Evolutionary conservation across 2,797 vertebrate genomes (phyloP).

Genomic region (Acrocephalus scirpaceus): DNA sequence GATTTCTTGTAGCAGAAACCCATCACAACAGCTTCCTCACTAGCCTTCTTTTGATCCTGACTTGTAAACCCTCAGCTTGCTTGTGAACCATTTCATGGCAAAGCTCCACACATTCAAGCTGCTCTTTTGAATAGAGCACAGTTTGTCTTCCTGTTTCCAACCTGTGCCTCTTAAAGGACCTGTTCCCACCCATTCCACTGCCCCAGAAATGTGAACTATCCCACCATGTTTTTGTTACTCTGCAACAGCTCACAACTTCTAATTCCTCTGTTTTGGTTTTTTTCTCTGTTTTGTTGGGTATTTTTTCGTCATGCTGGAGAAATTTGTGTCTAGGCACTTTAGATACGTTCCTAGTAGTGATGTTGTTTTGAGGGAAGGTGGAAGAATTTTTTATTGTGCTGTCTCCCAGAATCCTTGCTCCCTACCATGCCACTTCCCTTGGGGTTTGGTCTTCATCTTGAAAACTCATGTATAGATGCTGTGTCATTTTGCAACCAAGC

Average conservation of each 20-base stretch:
- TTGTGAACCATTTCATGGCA: not conserved
- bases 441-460: not conserved
- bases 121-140: not conserved
- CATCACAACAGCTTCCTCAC: not conserved
- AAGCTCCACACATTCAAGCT: not conserved
- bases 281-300: not conserved
- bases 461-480: not conserved
- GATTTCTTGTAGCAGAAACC: not conserved
- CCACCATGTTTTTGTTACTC: not conserved
- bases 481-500: not conserved
- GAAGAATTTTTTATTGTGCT: not conserved
- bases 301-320: not conserved
- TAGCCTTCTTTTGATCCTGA: not conserved
- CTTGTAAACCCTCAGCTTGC: not conserved
- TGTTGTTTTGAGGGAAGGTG: not conserved
- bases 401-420: not conserved
- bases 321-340: not conserved
- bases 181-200: not conserved
- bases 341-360: not conserved
- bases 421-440: not conserved
- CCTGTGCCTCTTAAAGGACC: not conserved
- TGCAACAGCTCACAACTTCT: not conserved
- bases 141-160: not conserved
- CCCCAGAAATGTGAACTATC: not conserved
- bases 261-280: not conserved